Base-by-base conservation (phyloP, 2,888 invertebrate species). In the Drosophila limbata region DNA sequence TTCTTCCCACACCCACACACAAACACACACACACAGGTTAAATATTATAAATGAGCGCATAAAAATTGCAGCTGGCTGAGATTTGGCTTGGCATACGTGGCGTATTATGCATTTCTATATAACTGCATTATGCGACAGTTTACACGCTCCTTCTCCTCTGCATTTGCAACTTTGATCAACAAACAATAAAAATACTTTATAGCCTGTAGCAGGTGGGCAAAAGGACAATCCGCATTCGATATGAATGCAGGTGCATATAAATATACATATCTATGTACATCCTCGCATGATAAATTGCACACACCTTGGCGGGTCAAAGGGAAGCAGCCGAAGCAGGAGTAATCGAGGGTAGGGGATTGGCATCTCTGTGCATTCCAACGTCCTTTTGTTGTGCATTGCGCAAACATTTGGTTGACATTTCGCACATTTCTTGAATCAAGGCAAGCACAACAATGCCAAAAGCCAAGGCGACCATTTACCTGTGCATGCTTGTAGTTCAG, bases 261-360 rank as follows among this genome's bases (percentile, higher is more conserved):
- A 28, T 28, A 8, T 19, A 31, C 31, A 59, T 17, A 8, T n/a
- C 31, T 25, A 25, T 8, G 8, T 19, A 39, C 48, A 21, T 33
- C 57, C 50, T 73, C 47, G 52, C 50, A 86, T 86, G 85, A 85
- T 88, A 85, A 84, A 88, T 86, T 73, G 52, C 88, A 79, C 78
- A 85, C 86, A 88, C 83, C 69, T 73, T 52, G 55, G 21, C 52
- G 45, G 39, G 17, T 28, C 28, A n/a, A 21, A 8, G 21, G 17
- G 28, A 15, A 17, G 28, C 8, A 10, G 1, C 15, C 8, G 48
- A 1, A 31, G 1, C 11, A 33, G 33, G 4, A 17, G 13, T 5
- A 10, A 4, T 15, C 17, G 40, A 15, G n/a, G 44, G 19, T 35
- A 21, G 25, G 33, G 47, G 11, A 17, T 37, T 45, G 69, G 48